Percentiles rank a stretch among this genome's conserved stretches.
Evolutionary conservation across 1,140 invertebrate species (phyloP).

Genomic region (Drosophila obscura): DNA sequence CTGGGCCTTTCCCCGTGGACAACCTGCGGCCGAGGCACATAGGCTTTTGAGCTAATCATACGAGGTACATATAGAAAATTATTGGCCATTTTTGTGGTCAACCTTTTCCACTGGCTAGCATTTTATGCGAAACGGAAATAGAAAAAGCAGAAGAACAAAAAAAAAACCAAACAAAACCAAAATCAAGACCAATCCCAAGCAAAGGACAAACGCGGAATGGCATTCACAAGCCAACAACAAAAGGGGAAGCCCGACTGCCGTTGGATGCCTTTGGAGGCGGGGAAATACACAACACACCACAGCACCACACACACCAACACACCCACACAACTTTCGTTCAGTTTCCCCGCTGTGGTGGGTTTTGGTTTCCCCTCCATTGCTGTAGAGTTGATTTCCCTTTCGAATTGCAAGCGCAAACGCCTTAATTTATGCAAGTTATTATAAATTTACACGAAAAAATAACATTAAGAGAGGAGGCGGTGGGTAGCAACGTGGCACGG

Average conservation of each 20-base stretch:
- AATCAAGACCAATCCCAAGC: background rate
- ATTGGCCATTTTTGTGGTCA: slow-evolving; percentile 50
- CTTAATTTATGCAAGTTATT: slow-evolving; percentile 82
- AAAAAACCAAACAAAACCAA: slow-evolving; percentile 3
- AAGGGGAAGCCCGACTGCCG: background rate
- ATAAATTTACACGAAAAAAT: slow-evolving; percentile 80
- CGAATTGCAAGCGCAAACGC: slow-evolving; percentile 48
- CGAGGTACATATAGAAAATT: slow-evolving; percentile 38
- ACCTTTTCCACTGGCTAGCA: slow-evolving; percentile 43
- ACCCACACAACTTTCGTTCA: slow-evolving; percentile 45
- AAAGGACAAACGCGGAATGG: slow-evolving; percentile 2
- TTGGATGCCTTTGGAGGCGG: too few relatives aligned
- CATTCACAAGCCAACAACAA: slow-evolving; percentile 7
- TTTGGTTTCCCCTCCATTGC: background rate
- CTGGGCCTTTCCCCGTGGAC: slow-evolving; percentile 17
- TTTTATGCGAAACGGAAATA: slow-evolving; percentile 59
- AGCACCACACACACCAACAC: too few relatives aligned
- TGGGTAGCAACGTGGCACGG: background rate
- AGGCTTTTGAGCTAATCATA: slow-evolving; percentile 65
- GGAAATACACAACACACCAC: slow-evolving; percentile 16
- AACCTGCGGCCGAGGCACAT: slow-evolving; percentile 22
- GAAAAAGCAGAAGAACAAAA: slow-evolving; percentile 13
- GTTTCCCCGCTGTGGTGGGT: slow-evolving; percentile 14
- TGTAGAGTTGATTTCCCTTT: slow-evolving; percentile 45
- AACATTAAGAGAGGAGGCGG: slow-evolving; percentile 55